phyloP scores from a whole-genome alignment of 2,797 vertebrate genomes.

The Sarcophilus harrisii region DNA sequence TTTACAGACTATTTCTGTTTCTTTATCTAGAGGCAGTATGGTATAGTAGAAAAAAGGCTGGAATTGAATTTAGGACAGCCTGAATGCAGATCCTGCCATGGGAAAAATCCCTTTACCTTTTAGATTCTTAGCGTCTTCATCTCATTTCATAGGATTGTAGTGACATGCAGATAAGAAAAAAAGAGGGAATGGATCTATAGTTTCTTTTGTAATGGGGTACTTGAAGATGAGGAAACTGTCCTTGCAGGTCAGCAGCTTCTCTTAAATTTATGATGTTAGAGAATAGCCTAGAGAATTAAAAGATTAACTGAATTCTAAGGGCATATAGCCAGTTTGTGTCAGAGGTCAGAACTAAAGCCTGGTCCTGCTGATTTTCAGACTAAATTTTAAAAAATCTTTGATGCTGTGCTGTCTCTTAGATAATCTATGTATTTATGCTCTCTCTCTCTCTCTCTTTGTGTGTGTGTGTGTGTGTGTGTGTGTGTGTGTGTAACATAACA shows the following conservation, averaged over 20 bases:
- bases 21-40: background rate
- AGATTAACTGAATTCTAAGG: background rate
- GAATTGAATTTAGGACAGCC: background rate
- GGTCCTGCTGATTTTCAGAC: background rate
- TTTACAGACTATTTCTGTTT: background rate
- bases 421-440: background rate
- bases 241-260: background rate
- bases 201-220: background rate
- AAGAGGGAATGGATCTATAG: background rate
- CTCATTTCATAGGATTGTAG: background rate
- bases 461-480: background rate
- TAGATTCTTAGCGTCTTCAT: background rate
- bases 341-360: background rate
- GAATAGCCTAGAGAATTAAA: background rate
- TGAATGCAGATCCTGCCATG: background rate
- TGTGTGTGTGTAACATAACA: background rate
- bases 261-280: background rate
- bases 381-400: background rate
- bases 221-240: background rate
- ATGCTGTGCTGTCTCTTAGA: background rate
- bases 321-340: background rate
- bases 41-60: background rate
- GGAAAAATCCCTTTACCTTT: background rate
- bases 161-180: background rate
- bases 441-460: background rate